Base-by-base conservation (phyloP, 1,140 invertebrate genomes). In the roundworm (Caenorhabditis elegans) region DNA sequence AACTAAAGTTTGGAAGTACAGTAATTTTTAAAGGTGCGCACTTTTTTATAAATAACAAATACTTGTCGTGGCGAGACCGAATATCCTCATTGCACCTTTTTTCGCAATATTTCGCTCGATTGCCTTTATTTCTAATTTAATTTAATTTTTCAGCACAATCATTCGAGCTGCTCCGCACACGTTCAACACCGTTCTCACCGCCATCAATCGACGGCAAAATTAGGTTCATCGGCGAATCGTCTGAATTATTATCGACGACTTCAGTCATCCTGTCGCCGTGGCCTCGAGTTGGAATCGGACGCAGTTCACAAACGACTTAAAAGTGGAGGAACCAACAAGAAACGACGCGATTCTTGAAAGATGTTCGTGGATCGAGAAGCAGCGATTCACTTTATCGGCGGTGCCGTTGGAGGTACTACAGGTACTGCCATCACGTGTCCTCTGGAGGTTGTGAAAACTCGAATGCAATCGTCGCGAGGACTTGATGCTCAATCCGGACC, bases 361-460 rank as follows among this genome's bases (percentile, higher is more conserved):
- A 82, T 82, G 75, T 78, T 83, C 24, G 83, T 84, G 83, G 85
- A 85, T 75, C 46, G 75, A 48, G 85, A 86, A 51, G 85, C 83
- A 17, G 48, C 83, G 24, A 86, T 86, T 76, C 85, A 86, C 51
- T 86, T 86, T 46, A 79, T 85, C 76, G 85, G 85, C 28, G 85
- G 85, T 53, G 85, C 83, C 87, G 93, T 95, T 90, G 97, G 95
- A 85, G 96, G 97, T 39, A 98, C 96, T 28, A 94, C 95, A 48
- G 97, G 96, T 82, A 82, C 81, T 8, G 81, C 76, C 3, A 93
- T 97, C 47, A 99, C 97, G 84, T 98, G 97, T 92, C 97, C 97
- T 0, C 91, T 99, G 84, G 97, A 99, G 92, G 97, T 99, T 78
- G 95, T 99, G 5, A 99, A 99, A 91, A 99, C 97, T 2, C 93